Conservation (phyloP, 2,888 invertebrate genomes). For the Urechis unicinctus region DNA sequence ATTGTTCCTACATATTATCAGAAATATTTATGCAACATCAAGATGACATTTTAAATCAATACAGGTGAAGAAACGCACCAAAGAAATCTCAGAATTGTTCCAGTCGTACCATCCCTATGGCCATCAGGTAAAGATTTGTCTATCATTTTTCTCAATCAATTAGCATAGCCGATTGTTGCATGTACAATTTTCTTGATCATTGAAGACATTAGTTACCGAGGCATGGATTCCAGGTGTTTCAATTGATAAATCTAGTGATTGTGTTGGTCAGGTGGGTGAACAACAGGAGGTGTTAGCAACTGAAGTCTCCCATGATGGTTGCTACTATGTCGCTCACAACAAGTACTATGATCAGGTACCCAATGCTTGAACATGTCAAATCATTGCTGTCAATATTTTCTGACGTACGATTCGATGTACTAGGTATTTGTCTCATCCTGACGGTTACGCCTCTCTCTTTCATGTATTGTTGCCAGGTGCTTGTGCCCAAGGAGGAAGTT, state of each 20-base stretch:
- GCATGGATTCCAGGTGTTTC: not conserved
- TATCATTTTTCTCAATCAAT: not conserved
- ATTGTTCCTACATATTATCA: too few species aligned
- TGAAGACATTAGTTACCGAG: too few species aligned
- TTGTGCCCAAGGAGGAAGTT: conserved; percentile 71
- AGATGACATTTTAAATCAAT: not conserved
- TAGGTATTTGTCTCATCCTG: too few species aligned
- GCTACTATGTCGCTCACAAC: conserved; percentile 89
- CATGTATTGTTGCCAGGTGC: conserved; percentile 54
- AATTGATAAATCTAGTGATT: not conserved
- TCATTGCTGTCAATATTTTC: not conserved
- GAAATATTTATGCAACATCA: not conserved
- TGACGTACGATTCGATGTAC: not conserved
- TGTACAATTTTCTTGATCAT: too few species aligned
- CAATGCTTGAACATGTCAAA: not conserved
- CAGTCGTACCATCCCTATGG: conserved; percentile 78
- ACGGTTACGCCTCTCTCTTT: not conserved
- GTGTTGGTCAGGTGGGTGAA: conserved; percentile 54
- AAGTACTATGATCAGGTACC: conserved; percentile 81
- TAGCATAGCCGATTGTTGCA: too few species aligned
- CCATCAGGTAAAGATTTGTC: conserved; percentile 45
- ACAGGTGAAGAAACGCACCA: conserved; percentile 82
- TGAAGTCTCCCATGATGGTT: conserved; percentile 83
- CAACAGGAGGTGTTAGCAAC: conserved; percentile 79
- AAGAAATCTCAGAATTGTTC: conserved; percentile 79